A percentile compares a stretch with the other conserved stretches of the same genome.
phyloP scores from a whole-genome alignment of 2,797 vertebrate genomes.

The Emydoidea blandingii region DNA sequence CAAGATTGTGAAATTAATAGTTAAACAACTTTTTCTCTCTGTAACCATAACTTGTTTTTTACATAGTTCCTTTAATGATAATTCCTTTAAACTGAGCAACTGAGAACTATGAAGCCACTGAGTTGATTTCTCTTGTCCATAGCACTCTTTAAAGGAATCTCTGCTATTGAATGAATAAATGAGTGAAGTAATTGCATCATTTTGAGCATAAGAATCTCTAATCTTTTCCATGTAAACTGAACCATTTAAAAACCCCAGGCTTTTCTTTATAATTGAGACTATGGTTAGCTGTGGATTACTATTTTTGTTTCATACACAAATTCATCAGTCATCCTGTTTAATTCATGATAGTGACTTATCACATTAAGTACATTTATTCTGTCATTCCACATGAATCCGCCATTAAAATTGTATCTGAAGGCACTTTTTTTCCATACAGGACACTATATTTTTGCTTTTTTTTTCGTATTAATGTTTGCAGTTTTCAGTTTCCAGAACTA shows the following conservation, averaged over 20 bases:
- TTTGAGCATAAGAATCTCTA: conserved; percentile 39
- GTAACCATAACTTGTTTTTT: conserved; percentile 22
- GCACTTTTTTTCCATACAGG: not conserved
- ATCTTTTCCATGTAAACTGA: conserved; percentile 16
- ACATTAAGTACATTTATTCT: conserved; percentile 18
- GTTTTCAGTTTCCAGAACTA: conserved; percentile 35
- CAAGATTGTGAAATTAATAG: conserved; percentile 33
- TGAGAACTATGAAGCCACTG: conserved; percentile 53
- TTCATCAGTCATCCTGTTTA: conserved; percentile 12
- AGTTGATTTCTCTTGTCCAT: conserved; percentile 58
- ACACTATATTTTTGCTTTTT: conserved; percentile 16
- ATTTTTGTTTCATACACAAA: conserved; percentile 40
- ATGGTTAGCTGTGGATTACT: conserved; percentile 37
- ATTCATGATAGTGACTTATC: conserved; percentile 38
- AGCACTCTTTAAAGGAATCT: conserved; percentile 55
- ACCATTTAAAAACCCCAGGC: conserved; percentile 13
- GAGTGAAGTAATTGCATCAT: conserved; percentile 15
- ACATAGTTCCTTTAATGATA: not conserved
- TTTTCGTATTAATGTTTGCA: conserved; percentile 42
- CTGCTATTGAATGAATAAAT: conserved; percentile 45
- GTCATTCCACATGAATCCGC: conserved; percentile 65
- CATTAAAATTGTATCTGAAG: conserved; percentile 56
- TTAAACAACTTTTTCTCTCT: not conserved
- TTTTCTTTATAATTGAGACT: conserved; percentile 14
- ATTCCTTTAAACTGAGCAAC: conserved; percentile 9